These are phyloP conservation scores for Campoplex capitator DNA, from an alignment of 2,888 invertebrate genomes.

Conservation along the genomic window DNA sequence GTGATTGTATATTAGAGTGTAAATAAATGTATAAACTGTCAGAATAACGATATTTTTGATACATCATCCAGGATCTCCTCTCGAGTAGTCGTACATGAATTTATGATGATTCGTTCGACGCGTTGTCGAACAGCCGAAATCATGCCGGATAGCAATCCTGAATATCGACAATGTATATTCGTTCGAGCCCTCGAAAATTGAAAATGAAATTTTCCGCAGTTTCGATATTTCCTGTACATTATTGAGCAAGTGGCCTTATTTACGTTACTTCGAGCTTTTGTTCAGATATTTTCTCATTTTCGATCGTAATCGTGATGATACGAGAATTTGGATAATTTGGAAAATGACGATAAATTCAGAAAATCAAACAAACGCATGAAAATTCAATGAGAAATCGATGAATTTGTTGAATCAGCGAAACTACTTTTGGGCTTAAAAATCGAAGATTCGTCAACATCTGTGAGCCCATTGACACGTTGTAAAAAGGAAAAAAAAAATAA, in stretches of 20 bases:
- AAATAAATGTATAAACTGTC: conserved; percentile 83
- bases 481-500: conserved; percentile 5
- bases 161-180: conserved; percentile 46
- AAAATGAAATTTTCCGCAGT: conserved; percentile 1
- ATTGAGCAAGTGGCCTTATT: conserved; percentile 4
- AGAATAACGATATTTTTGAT: conserved; percentile 40
- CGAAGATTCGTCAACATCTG: conserved; percentile 19
- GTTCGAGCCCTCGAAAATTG: conserved; percentile 24
- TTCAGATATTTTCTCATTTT: neutral
- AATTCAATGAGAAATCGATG: neutral
- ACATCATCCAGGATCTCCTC: conserved; percentile 17
- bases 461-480: neutral
- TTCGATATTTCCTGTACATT: conserved; percentile 19
- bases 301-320: neutral
- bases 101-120: conserved; percentile 31
- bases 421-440: neutral
- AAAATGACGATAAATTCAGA: neutral
- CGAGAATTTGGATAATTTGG: neutral
- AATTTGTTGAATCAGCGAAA: neutral
- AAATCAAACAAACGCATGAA: neutral
- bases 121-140: conserved; percentile 8
- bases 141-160: neutral
- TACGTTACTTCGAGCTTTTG: neutral
- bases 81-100: neutral
- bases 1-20: conserved; percentile 83